Percentiles rank a stretch among this genome's conserved stretches.
phyloP scores from a whole-genome alignment of 2,113 vertebrate species.

The Dasypus novemcinctus region DNA sequence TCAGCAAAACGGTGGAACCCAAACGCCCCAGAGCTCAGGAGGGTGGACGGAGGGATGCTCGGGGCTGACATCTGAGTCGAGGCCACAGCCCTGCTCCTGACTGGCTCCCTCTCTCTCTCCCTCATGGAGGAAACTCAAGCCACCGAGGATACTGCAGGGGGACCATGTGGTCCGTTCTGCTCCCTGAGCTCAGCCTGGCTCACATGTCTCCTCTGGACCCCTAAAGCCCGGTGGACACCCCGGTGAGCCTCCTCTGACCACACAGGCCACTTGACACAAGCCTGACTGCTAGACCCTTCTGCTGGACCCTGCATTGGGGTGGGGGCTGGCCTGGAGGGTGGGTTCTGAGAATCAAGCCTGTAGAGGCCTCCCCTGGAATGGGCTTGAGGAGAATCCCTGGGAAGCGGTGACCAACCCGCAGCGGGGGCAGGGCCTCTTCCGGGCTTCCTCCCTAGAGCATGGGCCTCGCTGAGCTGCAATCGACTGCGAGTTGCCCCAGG shows the following conservation, averaged over 20 bases:
- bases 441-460: not conserved
- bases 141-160: not conserved
- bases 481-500: not conserved
- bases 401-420: not conserved
- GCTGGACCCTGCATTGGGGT: not conserved
- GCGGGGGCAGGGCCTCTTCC: not conserved
- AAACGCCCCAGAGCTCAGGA: slow-evolving; percentile 59
- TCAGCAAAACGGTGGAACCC: slow-evolving; percentile 68
- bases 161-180: not conserved
- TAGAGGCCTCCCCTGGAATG: not conserved
- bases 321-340: not conserved
- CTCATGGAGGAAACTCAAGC: slow-evolving; percentile 17
- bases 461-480: not conserved
- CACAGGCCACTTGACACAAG: not conserved
- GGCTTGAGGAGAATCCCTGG: not conserved
- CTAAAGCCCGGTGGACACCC: not conserved
- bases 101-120: not conserved
- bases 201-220: not conserved
- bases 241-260: not conserved
- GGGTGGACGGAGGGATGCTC: slow-evolving; percentile 21
- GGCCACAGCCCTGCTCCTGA: not conserved
- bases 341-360: not conserved
- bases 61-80: slow-evolving; percentile 54
- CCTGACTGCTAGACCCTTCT: not conserved
- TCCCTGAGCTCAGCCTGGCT: not conserved